phyloP scores from a whole-genome alignment of 2,797 vertebrate genomes.

The Myotis findleyi region DNA sequence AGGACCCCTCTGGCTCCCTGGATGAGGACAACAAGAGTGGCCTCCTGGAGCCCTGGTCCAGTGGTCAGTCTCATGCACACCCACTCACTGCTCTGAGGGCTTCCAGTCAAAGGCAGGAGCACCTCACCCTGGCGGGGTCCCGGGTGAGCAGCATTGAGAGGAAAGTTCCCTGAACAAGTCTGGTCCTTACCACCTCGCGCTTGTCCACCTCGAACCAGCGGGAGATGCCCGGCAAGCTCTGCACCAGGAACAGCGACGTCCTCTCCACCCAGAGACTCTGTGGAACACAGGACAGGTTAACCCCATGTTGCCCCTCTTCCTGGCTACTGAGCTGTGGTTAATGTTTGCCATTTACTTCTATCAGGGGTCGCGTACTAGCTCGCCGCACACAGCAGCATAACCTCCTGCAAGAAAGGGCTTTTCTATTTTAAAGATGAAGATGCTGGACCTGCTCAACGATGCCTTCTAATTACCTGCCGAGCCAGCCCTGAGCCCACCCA shows the following conservation, averaged over 20 bases:
- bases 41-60: background rate
- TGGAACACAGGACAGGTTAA: slow-evolving; percentile 12
- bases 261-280: slow-evolving; percentile 99
- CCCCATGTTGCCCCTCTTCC: background rate
- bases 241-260: slow-evolving; percentile 96
- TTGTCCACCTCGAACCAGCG: slow-evolving; percentile 99
- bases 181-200: slow-evolving; percentile 95
- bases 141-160: background rate
- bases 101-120: background rate
- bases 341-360: background rate
- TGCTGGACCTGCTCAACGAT: background rate
- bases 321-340: background rate
- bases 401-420: background rate
- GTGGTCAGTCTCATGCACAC: background rate
- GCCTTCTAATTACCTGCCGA: background rate
- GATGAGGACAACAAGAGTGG: background rate
- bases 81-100: background rate
- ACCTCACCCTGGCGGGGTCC: background rate
- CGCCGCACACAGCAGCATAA: background rate
- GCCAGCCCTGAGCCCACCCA: no score
- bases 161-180: background rate
- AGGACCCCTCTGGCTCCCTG: no score
- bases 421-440: background rate
- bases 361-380: background rate
- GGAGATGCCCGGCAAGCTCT: slow-evolving; percentile 98